These are phyloP conservation scores for Sarcophaga bullata DNA, from an alignment of 1,140 invertebrate species.

Conservation along the genomic window DNA sequence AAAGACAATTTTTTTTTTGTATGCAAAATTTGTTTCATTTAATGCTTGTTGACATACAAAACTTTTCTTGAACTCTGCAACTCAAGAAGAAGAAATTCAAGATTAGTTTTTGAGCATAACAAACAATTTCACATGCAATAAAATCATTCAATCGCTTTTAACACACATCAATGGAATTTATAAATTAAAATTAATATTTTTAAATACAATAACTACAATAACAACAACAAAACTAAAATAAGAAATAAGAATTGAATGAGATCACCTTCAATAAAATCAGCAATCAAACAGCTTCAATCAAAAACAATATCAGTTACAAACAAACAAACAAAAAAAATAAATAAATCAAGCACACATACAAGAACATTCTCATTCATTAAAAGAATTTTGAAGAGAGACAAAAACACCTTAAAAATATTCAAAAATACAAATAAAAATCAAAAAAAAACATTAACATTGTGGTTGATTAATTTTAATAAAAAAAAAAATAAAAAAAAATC, in stretches of 20 bases:
- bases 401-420: background rate
- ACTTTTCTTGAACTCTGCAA: background rate
- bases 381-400: background rate
- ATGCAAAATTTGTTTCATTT: background rate
- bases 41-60: background rate
- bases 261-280: background rate
- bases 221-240: too few relatives aligned
- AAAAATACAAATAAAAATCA: background rate
- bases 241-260: background rate
- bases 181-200: background rate
- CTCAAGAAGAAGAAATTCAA: background rate
- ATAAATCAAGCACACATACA: background rate
- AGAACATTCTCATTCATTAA: background rate
- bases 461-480: background rate
- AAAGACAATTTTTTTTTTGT: too few relatives aligned
- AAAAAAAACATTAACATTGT: background rate
- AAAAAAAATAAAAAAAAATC: background rate
- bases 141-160: background rate
- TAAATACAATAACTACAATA: background rate
- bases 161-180: background rate
- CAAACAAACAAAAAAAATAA: background rate
- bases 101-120: background rate
- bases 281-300: background rate
- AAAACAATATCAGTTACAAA: constrained; percentile 7
- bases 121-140: background rate